Conservation (phyloP, 2,888 invertebrate species). For the Antheraea yamamai region DNA sequence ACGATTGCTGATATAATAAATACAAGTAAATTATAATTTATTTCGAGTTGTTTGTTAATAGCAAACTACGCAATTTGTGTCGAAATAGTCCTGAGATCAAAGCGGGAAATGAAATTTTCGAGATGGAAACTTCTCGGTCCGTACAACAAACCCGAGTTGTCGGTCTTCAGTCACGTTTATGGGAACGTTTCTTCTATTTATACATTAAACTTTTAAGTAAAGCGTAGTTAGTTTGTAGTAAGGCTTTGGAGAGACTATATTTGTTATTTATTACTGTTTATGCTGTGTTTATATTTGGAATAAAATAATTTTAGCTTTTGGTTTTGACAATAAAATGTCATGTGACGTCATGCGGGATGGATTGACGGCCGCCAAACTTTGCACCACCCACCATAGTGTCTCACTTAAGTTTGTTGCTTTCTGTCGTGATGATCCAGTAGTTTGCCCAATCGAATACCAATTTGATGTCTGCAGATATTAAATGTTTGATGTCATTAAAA, state of each 20-base stretch:
- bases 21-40: neutral
- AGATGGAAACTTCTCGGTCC: neutral
- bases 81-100: neutral
- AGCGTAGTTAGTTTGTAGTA: neutral
- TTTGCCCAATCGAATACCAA: too few species aligned
- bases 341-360: too few species aligned
- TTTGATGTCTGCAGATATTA: too few species aligned
- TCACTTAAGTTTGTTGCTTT: too few species aligned
- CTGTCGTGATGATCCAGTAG: too few species aligned
- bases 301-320: too few species aligned
- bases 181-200: neutral
- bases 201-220: neutral
- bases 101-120: neutral
- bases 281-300: neutral
- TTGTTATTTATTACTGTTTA: neutral
- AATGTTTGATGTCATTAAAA: too few species aligned
- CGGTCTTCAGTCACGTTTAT: neutral
- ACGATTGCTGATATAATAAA: neutral
- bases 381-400: too few species aligned
- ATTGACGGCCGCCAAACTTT: too few species aligned
- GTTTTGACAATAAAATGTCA: too few species aligned
- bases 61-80: neutral
- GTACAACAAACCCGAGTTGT: neutral
- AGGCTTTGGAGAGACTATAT: neutral
- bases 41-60: neutral